These are phyloP conservation scores for Platyrinchus mystaceus DNA, from an alignment of 2,797 vertebrate genomes.

Conservation along the genomic window DNA sequence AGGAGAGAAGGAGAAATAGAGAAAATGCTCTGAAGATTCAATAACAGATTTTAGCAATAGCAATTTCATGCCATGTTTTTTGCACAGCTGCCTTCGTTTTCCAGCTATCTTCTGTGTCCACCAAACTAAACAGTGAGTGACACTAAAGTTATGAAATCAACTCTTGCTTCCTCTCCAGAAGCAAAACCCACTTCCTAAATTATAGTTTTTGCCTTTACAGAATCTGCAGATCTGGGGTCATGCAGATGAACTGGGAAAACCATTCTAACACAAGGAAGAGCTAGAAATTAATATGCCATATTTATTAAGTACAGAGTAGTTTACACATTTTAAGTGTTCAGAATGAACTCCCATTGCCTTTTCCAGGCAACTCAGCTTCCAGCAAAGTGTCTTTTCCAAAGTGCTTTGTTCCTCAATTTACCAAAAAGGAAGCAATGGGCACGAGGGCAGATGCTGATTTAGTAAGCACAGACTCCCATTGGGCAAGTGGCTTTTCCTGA, in stretches of 20 bases:
- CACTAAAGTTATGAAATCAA: not conserved
- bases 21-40: not conserved
- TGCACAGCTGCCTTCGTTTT: not conserved
- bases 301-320: not conserved
- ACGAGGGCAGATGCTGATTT: slow-evolving; percentile 32
- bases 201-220: not conserved
- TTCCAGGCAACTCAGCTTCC: not conserved
- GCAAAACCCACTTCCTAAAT: not conserved
- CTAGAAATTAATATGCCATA: not conserved
- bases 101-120: not conserved
- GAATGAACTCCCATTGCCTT: not conserved
- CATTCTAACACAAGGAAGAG: not conserved
- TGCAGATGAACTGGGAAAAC: not conserved
- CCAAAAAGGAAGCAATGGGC: slow-evolving; percentile 36
- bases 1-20: not conserved
- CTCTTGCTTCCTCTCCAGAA: not conserved
- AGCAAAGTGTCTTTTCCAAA: not conserved
- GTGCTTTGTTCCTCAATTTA: slow-evolving; percentile 16
- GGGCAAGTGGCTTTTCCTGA: slow-evolving; percentile 52
- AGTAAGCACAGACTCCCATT: not conserved
- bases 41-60: not conserved
- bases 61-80: not conserved
- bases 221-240: not conserved
- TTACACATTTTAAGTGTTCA: not conserved
- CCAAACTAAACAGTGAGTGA: not conserved